Evolutionary conservation across 2,888 invertebrate genomes (phyloP), one percentile per base, ranked within the genome.

Genomic region (Eurytoma adleriae): DNA sequence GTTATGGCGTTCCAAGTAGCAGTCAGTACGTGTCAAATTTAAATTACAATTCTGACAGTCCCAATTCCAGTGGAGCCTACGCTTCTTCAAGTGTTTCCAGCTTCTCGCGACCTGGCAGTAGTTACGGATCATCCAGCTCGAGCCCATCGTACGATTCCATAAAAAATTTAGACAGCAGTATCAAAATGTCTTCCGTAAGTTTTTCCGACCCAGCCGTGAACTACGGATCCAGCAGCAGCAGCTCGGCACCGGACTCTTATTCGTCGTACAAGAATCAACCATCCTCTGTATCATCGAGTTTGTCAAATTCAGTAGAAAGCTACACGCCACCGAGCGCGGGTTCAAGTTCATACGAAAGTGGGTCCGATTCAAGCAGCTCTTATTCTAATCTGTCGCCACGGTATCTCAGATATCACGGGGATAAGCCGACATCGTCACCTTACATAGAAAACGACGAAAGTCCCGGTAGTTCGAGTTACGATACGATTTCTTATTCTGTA

Each of bases 401-500:
- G 54, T 89, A 88, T 78, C 74, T 87, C 3, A 84, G 85, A 4
- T 88, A 88, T 59, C 77, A 86, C 0, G 81, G 81, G 0, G 83
- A 83, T 3, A 87, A 85, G 10, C 1, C 7, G 57, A 83, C 86
- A 16, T 84, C 85, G 7, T 84, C 71, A 7, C 20, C 79, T 2
- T 73, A 61, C 30, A 1, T 84, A 71, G 85, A 87, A 13, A 84
- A 59, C 27, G 68, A 54, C 16, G 85, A 87, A 12, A 75, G 85
- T 0, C 54, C 72, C 3, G 81, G 72, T 3, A 82, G 83, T 61
- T 83, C 85, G 5, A 87, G 87, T 75, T 91, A 91, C 80, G 90
- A 91, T 73, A 91, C 90, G 24, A 90, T 91, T 73, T 90, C 90
- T 18, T 91, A 91, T 66, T 91, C 90, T 3, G 86, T 87, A 74